Percentiles rank a stretch among this genome's conserved stretches.
phyloP scores from a whole-genome alignment of 64 coral and sea anemone species.

The Pocillopora damicornis region DNA sequence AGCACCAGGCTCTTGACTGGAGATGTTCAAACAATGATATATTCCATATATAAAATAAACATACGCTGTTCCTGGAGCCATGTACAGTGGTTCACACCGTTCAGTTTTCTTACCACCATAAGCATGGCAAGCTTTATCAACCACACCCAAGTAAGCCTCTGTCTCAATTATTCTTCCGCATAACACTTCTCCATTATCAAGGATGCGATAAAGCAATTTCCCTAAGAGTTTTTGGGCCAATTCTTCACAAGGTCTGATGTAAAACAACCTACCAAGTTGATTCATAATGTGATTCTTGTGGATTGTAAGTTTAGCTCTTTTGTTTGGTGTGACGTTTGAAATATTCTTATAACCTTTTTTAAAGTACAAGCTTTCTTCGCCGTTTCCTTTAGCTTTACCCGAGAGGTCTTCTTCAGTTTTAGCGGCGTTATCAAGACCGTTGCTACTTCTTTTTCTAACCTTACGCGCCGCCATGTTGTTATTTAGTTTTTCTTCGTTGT shows the following conservation, averaged over 20 bases:
- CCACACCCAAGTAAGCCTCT: slow-evolving; percentile 81
- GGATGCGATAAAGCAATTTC: slow-evolving; percentile 71
- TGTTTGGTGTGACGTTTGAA: neutral
- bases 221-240: slow-evolving; percentile 81
- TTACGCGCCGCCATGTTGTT: neutral
- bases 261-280: slow-evolving; percentile 67
- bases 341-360: neutral
- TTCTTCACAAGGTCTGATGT: slow-evolving; percentile 48
- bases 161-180: slow-evolving; percentile 89
- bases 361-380: neutral
- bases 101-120: slow-evolving; percentile 81
- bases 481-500: neutral
- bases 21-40: slow-evolving; percentile 95
- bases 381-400: neutral
- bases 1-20: slow-evolving; percentile 66
- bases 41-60: slow-evolving; percentile 97
- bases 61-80: slow-evolving; percentile 84
- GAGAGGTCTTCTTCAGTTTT: neutral
- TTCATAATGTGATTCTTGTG: neutral
- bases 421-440: neutral
- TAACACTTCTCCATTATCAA: slow-evolving; percentile 64
- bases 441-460: neutral
- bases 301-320: neutral
- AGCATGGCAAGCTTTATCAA: slow-evolving; percentile 83
- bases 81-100: slow-evolving; percentile 73